Evolutionary conservation across 2,888 invertebrate genomes (phyloP).

Genomic region (Morinoia aosen): DNA sequence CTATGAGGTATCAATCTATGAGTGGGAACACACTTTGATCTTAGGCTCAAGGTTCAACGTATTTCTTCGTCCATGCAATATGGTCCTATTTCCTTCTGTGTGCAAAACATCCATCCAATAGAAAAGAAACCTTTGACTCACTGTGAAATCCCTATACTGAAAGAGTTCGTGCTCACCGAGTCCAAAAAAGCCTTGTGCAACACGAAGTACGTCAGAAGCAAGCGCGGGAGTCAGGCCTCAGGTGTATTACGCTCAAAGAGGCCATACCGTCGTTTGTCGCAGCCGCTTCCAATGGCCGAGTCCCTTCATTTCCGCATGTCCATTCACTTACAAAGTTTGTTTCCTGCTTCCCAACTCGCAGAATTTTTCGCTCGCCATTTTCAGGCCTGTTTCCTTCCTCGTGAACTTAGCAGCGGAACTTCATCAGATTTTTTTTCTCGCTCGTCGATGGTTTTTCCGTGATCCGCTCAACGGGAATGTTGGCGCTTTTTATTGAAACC

Average conservation of each 20-base stretch:
- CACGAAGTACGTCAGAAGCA: background rate
- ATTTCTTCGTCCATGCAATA: too few relatives aligned
- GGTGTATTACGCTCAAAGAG: background rate
- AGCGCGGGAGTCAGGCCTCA: background rate
- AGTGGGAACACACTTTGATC: too few relatives aligned
- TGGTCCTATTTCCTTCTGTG: too few relatives aligned
- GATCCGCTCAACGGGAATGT: background rate
- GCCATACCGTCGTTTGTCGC: background rate
- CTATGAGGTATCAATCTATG: too few relatives aligned
- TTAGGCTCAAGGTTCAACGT: too few relatives aligned
- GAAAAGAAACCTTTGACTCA: too few relatives aligned
- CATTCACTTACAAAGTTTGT: slow-evolving; percentile 43
- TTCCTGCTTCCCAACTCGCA: slow-evolving; percentile 9
- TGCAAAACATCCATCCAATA: too few relatives aligned
- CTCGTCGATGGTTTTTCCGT: background rate
- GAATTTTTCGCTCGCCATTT: background rate
- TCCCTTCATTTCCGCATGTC: slow-evolving; percentile 32
- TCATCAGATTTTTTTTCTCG: background rate
- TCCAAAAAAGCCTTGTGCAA: background rate
- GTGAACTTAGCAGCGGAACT: slow-evolving; percentile 27
- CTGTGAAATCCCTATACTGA: too few relatives aligned
- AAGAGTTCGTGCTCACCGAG: background rate
- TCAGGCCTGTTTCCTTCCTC: slow-evolving; percentile 2
- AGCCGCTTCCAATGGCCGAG: background rate
- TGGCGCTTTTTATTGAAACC: background rate